Evolutionary conservation across 2,113 vertebrate genomes (phyloP).

Genomic region (Ptilorrhoa leucosticta): DNA sequence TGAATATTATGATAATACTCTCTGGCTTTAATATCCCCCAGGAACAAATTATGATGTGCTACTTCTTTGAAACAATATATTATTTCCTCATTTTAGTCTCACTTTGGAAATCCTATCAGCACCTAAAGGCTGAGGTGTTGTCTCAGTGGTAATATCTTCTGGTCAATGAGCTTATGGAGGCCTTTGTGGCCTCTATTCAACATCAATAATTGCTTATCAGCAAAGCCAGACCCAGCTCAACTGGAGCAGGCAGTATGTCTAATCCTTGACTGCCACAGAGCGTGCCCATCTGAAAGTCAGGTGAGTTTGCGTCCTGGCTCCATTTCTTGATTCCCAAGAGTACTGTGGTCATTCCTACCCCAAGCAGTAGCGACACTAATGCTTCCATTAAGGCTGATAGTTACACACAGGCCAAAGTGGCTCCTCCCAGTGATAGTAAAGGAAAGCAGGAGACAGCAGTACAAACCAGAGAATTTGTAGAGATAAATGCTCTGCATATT

Average conservation of each 20-base stretch:
- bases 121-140: neutral
- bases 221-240: neutral
- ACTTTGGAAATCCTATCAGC: neutral
- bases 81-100: neutral
- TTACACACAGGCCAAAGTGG: neutral
- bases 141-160: neutral
- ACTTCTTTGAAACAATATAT: neutral
- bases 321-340: neutral
- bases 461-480: neutral
- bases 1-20: neutral
- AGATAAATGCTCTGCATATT: neutral
- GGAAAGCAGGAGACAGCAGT: neutral
- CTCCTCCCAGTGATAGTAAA: neutral
- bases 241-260: neutral
- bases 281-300: neutral
- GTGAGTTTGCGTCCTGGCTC: neutral
- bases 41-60: neutral
- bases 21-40: neutral
- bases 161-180: neutral
- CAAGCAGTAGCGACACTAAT: neutral
- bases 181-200: neutral
- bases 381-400: neutral
- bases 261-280: neutral
- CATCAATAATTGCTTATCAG: conserved; percentile 22
- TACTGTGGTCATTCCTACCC: neutral